Evolutionary conservation across 2,797 vertebrate genomes (phyloP).

Genomic region (Tiaroga cobitis): DNA sequence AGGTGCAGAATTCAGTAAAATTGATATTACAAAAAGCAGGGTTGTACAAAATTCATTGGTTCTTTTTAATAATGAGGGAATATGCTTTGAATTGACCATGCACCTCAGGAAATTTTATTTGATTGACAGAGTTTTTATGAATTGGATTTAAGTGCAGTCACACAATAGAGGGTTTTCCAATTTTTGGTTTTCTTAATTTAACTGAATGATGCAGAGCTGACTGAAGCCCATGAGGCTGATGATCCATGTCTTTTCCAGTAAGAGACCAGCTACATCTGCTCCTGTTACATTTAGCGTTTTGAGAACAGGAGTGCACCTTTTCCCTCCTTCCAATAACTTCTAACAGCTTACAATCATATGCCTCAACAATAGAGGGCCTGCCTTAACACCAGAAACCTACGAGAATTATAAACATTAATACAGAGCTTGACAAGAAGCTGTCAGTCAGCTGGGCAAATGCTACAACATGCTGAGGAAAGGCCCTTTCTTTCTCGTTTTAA

Average conservation of each 20-base stretch:
- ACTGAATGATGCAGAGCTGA: not conserved
- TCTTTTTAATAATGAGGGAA: not conserved
- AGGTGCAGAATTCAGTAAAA: not conserved
- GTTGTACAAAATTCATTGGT: not conserved
- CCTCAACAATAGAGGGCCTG: conserved; percentile 38
- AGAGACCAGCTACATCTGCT: not conserved
- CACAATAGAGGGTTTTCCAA: not conserved
- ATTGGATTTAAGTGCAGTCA: not conserved
- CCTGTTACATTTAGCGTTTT: not conserved
- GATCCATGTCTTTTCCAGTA: not conserved
- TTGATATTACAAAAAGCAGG: not conserved
- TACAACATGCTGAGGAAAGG: conserved; percentile 57
- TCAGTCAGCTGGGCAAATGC: conserved; percentile 62
- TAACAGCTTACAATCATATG: conserved; percentile 19
- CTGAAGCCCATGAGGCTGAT: not conserved
- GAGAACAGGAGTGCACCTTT: conserved; percentile 15
- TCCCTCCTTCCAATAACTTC: not conserved
- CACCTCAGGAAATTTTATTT: not conserved
- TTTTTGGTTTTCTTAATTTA: not conserved
- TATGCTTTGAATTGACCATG: not conserved
- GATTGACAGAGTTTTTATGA: not conserved
- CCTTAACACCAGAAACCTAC: conserved; percentile 31
- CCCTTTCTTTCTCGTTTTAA: conserved; percentile 51
- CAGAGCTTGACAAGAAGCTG: conserved; percentile 61
- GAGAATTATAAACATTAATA: conserved; percentile 23